A percentile compares a stretch with the other conserved stretches of the same genome.
These are phyloP conservation scores for Ornithoptera priamus DNA, from an alignment of 2,888 invertebrate species.

Conservation along the genomic window DNA sequence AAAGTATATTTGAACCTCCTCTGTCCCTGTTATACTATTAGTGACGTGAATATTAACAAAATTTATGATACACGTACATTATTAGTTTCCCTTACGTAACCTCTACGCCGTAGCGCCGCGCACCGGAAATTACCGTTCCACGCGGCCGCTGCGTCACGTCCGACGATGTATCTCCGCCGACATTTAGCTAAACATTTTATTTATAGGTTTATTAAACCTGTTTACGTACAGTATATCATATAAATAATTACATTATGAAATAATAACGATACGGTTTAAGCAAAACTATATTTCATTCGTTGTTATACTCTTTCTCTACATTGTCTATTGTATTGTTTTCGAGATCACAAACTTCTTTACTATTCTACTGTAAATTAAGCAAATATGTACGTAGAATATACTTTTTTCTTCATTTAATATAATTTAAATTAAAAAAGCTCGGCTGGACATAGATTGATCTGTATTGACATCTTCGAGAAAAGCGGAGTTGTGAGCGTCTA, in stretches of 20 bases:
- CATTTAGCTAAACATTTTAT: slow-evolving; percentile 10
- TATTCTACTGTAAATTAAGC: no score
- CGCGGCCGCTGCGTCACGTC: slow-evolving; percentile 18
- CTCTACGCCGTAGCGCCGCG: neutral
- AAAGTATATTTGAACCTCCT: neutral
- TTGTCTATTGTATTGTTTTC: neutral
- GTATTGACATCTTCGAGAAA: no score
- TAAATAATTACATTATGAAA: neutral
- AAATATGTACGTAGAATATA: no score
- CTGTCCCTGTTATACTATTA: neutral
- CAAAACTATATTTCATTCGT: neutral
- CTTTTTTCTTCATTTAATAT: no score
- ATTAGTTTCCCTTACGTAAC: neutral
- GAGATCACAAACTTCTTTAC: no score
- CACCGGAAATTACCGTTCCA: slow-evolving; percentile 26
- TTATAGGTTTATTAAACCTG: neutral
- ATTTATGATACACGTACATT: neutral
- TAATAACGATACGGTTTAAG: neutral
- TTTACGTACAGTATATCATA: neutral
- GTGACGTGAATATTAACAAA: neutral
- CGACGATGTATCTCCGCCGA: slow-evolving; percentile 13
- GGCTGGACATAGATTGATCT: no score
- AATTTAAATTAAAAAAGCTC: no score
- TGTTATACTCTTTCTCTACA: neutral
- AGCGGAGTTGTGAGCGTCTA: no score